phyloP scores from a whole-genome alignment of 2,113 vertebrate genomes.

The Oreocharis arfaki region DNA sequence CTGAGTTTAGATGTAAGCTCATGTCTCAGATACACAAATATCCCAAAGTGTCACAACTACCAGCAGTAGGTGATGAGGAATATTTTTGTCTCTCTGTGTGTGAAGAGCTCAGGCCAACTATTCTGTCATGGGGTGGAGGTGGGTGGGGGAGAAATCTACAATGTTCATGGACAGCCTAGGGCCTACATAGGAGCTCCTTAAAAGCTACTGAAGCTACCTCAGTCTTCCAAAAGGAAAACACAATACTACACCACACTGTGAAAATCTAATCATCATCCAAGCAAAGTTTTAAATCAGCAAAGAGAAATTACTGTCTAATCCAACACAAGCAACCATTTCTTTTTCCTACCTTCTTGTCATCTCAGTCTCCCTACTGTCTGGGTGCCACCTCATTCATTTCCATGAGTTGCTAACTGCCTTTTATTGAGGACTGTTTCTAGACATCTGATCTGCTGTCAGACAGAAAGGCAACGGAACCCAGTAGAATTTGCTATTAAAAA shows the following conservation, averaged over 20 bases:
- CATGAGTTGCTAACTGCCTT: neutral
- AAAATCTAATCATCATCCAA: neutral
- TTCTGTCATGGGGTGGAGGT: accelerated
- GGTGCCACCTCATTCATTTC: neutral
- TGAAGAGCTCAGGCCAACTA: neutral
- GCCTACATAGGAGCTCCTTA: neutral
- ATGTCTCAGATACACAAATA: neutral
- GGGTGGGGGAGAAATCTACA: neutral
- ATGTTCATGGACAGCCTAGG: neutral
- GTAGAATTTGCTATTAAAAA: neutral
- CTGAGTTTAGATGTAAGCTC: neutral
- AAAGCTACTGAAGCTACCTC: neutral
- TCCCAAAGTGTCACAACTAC: neutral
- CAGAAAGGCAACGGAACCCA: accelerated
- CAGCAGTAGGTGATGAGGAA: neutral
- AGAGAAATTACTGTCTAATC: neutral
- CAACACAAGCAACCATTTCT: neutral
- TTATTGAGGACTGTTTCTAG: neutral
- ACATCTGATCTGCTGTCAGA: neutral
- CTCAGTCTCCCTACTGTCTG: neutral
- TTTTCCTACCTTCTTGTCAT: neutral
- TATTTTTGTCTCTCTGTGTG: neutral
- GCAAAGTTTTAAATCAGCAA: neutral
- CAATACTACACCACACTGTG: neutral
- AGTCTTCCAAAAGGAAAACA: neutral